Evolutionary conservation across 2,797 vertebrate genomes (phyloP), one percentile per base, ranked within the genome.

Genomic region (Leptodactylus fallax): DNA sequence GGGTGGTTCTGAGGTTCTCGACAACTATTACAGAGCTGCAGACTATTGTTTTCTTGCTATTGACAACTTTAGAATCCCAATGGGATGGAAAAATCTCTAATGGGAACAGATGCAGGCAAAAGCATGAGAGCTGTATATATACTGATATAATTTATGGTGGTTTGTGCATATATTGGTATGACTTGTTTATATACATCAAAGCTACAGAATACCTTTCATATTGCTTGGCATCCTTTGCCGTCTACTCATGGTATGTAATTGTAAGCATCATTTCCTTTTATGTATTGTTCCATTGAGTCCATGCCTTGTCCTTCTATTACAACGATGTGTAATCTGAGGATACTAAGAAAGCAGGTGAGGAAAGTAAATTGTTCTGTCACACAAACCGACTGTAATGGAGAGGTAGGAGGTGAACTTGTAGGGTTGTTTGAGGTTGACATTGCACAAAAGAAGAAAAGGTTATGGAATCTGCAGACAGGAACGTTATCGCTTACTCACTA

Each of bases 301-400:
- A 13, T 51, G 11, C 12, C 21, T 53, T 23, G 47, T 21, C 74
- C 49, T 77, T 23, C 74, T 77, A 77, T 53, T 53, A 53, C 74
- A 51, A 77, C 13, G 11, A 23, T 77, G 74, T 53, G 74, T 53
- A 77, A 77, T 77, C 13, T 49, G 74, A 77, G 74, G 47, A 77
- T 53, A 77, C 74, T 23, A 77, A 77, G 71, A 74, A 74, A 49
- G 74, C 74, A 77, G 49, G 74, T 77, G 74, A 77, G 74, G 74
- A 77, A 77, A 77, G 49, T 77, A 77, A 77, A 77, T 76, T 77
- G 74, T 51, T 76, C 72, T 77, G 49, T 53, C 47, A 77, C 74
- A 51, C 9, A 77, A 77, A 77, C 49, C 47, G 19, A 77, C 11
- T n/a, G 72, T 53, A 77, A 77, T 77, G 0, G 72, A 77, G 49